Conservation (phyloP, 2,888 invertebrate genomes). For the Biston stratarius region DNA sequence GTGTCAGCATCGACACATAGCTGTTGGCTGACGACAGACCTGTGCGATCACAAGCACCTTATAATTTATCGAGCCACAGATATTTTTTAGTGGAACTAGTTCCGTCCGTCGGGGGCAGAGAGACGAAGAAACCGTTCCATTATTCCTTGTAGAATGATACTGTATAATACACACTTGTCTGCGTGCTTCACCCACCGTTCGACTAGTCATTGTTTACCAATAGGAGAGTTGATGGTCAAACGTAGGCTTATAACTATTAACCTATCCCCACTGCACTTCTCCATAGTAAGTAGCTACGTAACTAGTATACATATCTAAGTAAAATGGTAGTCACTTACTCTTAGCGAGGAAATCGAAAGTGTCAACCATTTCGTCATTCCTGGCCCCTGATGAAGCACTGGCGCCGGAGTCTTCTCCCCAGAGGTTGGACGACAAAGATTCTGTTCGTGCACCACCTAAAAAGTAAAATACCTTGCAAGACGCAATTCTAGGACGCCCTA, state of each 20-base stretch:
- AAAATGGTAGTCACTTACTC: constrained; percentile 58
- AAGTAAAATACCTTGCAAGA: not conserved
- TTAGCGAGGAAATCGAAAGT: constrained; percentile 78
- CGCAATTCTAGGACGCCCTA: no score
- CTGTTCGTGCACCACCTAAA: constrained; percentile 53
- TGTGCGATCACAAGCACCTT: constrained; percentile 40
- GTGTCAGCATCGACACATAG: constrained; percentile 77
- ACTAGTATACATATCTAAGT: not conserved
- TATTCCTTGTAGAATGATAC: no score
- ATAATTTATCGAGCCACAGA: no score
- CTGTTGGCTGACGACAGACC: constrained; percentile 77
- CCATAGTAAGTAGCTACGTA: not conserved
- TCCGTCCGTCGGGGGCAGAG: no score
- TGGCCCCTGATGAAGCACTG: constrained; percentile 43
- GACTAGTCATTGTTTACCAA: no score
- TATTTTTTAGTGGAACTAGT: no score
- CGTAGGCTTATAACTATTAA: no score
- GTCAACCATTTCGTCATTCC: constrained; percentile 68
- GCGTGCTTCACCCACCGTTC: no score
- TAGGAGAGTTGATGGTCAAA: no score
- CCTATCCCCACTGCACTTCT: no score
- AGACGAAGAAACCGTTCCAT: no score
- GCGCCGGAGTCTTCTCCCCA: constrained; percentile 60
- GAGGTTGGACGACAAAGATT: constrained; percentile 53
- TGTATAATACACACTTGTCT: no score